phyloP scores from a whole-genome alignment of 2,888 invertebrate species.

The Enchytraeus crypticus region DNA sequence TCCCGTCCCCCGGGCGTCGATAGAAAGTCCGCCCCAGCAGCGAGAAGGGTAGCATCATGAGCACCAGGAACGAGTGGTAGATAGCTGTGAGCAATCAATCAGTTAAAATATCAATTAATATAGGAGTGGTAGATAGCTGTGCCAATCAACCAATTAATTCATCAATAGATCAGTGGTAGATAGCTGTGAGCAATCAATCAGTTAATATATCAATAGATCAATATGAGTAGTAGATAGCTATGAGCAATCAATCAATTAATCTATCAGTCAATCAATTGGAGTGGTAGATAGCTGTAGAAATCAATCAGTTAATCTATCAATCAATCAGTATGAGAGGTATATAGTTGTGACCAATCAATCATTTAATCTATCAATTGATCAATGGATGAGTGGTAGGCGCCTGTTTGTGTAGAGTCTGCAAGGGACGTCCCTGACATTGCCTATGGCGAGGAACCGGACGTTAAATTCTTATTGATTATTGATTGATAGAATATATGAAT shows the following conservation, averaged over 20 bases:
- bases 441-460: no score
- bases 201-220: not conserved
- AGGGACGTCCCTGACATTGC: no score
- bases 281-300: not conserved
- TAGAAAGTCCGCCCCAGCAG: slow-evolving; percentile 14
- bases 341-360: not conserved
- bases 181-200: not conserved
- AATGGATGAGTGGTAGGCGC: no score
- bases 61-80: slow-evolving; percentile 10
- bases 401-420: no score
- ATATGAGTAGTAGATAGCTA: no score
- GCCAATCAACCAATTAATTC: not conserved
- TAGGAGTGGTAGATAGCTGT: not conserved
- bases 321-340: not conserved
- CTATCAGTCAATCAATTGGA: no score
- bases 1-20: slow-evolving; percentile 1
- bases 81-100: not conserved
- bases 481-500: no score
- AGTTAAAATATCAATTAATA: not conserved
- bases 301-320: not conserved
- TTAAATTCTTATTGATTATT: no score
- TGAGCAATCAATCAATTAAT: no score
- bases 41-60: slow-evolving; percentile 13
- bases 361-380: no score
- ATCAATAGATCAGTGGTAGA: not conserved